These are phyloP conservation scores for Nesogale talazaci DNA, from an alignment of 2,113 vertebrate species.

Conservation along the genomic window DNA sequence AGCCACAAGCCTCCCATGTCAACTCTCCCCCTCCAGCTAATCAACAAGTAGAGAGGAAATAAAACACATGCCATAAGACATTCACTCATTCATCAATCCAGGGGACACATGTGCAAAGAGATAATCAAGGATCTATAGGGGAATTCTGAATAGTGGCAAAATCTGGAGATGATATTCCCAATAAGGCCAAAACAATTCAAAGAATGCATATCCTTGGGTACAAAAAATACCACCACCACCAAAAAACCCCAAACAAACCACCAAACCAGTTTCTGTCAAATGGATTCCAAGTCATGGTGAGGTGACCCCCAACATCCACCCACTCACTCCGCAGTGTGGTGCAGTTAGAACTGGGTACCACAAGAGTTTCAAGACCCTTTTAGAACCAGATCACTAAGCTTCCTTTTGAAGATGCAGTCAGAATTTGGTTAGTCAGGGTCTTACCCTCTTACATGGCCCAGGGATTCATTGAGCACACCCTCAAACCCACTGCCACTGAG, in stretches of 20 bases:
- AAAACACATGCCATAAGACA: conserved; percentile 32
- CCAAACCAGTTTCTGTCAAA: not conserved
- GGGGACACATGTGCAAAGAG: not conserved
- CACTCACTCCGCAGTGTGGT: not conserved
- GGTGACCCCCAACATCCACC: too few relatives aligned
- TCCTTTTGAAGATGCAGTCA: not conserved
- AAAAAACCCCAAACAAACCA: too few relatives aligned
- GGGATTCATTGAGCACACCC: not conserved
- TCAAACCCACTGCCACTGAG: too few relatives aligned
- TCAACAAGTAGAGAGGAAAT: conserved; percentile 21
- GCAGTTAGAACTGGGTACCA: not conserved
- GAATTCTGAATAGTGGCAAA: not conserved
- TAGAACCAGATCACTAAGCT: not conserved
- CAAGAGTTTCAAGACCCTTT: not conserved
- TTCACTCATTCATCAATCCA: not conserved
- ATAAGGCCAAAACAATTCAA: conserved; percentile 28
- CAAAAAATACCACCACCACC: not conserved
- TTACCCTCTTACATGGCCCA: not conserved
- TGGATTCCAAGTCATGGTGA: not conserved
- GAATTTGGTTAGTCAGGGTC: not conserved
- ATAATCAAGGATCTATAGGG: not conserved
- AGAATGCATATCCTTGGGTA: not conserved
- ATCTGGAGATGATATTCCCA: conserved; percentile 28
- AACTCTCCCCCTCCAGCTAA: not conserved
- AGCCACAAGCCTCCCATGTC: not conserved